These are phyloP conservation scores for Phalacrocorax carbo DNA, from an alignment of 2,113 vertebrate genomes.

Conservation along the genomic window DNA sequence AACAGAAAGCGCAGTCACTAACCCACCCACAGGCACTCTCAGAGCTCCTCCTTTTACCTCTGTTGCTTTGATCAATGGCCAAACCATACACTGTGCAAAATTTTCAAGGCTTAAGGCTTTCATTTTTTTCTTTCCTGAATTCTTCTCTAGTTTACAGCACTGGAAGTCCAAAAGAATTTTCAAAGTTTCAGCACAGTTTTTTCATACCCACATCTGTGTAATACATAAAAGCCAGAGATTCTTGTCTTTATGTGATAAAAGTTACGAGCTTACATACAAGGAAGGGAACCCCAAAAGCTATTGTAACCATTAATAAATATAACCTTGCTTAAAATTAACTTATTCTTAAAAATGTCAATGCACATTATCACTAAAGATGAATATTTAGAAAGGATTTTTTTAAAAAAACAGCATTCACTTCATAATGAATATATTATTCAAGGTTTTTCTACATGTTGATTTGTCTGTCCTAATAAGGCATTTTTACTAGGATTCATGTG, in stretches of 20 bases:
- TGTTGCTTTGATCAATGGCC: neutral
- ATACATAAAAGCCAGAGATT: neutral
- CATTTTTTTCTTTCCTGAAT: neutral
- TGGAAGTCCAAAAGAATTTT: neutral
- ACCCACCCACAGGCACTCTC: fast-evolving
- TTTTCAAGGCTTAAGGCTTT: neutral
- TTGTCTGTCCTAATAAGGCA: neutral
- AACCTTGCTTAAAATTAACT: neutral
- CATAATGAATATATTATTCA: neutral
- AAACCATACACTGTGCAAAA: neutral
- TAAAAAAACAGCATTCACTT: neutral
- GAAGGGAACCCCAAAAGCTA: neutral
- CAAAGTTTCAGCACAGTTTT: neutral
- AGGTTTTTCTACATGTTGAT: neutral
- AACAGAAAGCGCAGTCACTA: neutral
- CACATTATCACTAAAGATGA: neutral
- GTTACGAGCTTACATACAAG: neutral
- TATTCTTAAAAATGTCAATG: neutral
- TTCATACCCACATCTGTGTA: neutral
- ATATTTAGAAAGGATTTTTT: neutral
- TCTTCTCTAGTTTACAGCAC: neutral
- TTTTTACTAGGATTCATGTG: neutral
- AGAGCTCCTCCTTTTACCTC: neutral
- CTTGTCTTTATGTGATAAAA: neutral
- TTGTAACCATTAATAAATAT: neutral